Conservation (phyloP, 1,140 invertebrate species). For the Drosophila athabasca region DNA sequence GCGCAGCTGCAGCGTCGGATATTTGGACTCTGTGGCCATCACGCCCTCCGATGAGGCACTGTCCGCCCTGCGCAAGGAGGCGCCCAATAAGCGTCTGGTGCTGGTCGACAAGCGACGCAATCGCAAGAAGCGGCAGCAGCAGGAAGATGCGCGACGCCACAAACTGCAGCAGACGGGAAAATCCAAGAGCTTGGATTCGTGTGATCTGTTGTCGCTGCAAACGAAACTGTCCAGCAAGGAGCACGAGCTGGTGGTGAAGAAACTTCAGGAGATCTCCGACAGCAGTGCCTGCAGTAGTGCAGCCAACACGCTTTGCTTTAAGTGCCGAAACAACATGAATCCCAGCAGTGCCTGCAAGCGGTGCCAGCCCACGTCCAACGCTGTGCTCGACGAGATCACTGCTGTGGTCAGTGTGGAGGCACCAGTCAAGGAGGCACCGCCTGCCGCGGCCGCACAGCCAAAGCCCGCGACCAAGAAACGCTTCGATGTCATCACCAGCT, state of each 20-base stretch:
- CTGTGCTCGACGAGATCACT: constrained; percentile 60
- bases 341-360: constrained; percentile 73
- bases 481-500: constrained; percentile 82
- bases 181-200: constrained; percentile 92
- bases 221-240: constrained; percentile 73
- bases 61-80: constrained; percentile 88
- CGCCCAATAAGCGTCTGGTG: constrained; percentile 89
- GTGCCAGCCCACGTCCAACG: constrained; percentile 40
- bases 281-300: constrained; percentile 75
- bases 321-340: constrained; percentile 77
- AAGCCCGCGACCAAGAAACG: constrained; percentile 65
- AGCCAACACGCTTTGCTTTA: constrained; percentile 71
- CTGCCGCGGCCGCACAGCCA: constrained; percentile 5
- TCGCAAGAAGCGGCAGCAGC: constrained; percentile 77
- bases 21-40: constrained; percentile 91
- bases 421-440: constrained; percentile 36
- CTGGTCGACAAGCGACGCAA: constrained; percentile 88
- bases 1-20: constrained; percentile 92
- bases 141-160: constrained; percentile 83
- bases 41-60: constrained; percentile 89
- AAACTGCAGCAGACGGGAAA: constrained; percentile 91
- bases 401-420: constrained; percentile 9
- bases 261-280: constrained; percentile 81
- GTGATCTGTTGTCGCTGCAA: constrained; percentile 85
- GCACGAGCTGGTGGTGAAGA: constrained; percentile 69